Evolutionary conservation across 1,140 invertebrate genomes (phyloP).

Genomic region (Hormaphis cornu): DNA sequence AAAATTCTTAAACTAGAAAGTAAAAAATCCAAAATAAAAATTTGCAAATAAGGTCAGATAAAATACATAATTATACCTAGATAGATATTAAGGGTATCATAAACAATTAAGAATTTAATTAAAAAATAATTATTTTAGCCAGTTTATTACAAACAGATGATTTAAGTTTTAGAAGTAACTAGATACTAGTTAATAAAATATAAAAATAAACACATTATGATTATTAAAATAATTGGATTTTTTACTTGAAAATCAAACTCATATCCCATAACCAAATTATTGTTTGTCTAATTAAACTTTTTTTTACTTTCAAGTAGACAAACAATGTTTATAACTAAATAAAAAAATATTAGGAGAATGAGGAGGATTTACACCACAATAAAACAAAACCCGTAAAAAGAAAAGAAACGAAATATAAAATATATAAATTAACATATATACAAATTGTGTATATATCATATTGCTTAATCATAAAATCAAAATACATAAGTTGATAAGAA

Average conservation of each 20-base stretch:
- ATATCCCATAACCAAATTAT: background rate
- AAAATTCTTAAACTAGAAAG: conserved; percentile 4
- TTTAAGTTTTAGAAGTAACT: too few species aligned
- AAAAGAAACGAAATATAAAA: background rate
- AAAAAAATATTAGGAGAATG: conserved; percentile 10
- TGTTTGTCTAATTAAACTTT: background rate
- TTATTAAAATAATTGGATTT: background rate
- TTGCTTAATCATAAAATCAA: conserved; percentile 5
- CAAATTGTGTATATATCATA: background rate
- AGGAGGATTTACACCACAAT: conserved; percentile 7
- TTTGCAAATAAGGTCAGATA: background rate
- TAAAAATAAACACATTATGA: too few species aligned
- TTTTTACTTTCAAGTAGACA: background rate
- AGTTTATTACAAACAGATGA: too few species aligned
- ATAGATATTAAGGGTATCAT: too few species aligned
- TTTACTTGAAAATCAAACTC: background rate
- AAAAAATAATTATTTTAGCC: too few species aligned
- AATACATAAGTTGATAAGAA: background rate
- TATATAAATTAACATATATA: background rate
- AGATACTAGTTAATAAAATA: too few species aligned
- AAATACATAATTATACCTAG: background rate
- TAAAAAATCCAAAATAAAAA: conserved; percentile 19
- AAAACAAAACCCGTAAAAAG: background rate
- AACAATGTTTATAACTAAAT: background rate
- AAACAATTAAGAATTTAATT: too few species aligned